These are phyloP conservation scores for Falco columbarius DNA, from an alignment of 2,797 vertebrate species.

Conservation along the genomic window DNA sequence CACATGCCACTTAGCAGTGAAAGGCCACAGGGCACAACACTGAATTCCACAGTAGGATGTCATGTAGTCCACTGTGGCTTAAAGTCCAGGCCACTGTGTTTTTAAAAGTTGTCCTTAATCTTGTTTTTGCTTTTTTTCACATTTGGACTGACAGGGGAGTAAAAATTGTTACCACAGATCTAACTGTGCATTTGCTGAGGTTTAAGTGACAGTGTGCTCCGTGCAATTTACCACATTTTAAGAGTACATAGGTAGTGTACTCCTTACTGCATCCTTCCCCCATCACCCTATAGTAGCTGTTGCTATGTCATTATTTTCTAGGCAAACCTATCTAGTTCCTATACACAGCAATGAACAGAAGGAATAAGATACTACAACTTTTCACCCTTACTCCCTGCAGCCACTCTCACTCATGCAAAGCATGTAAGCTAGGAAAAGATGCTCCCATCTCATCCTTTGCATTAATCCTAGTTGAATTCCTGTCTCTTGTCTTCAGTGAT, in stretches of 20 bases:
- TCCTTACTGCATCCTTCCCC: background rate
- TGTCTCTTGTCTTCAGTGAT: background rate
- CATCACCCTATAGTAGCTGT: background rate
- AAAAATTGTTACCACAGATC: background rate
- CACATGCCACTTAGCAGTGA: background rate
- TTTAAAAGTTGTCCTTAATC: background rate
- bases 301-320: background rate
- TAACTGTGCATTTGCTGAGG: background rate
- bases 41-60: background rate
- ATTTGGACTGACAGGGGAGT: background rate
- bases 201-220: background rate
- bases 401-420: background rate
- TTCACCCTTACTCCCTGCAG: background rate
- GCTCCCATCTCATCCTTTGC: background rate
- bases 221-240: background rate
- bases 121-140: background rate
- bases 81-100: background rate
- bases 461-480: background rate
- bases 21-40: background rate
- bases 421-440: background rate
- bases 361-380: background rate
- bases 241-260: background rate
- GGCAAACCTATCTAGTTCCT: background rate
- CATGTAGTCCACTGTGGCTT: background rate
- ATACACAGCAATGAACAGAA: background rate